Base-by-base conservation (phyloP, 2,113 vertebrate genomes). In the Spheniscus mendiculus region DNA sequence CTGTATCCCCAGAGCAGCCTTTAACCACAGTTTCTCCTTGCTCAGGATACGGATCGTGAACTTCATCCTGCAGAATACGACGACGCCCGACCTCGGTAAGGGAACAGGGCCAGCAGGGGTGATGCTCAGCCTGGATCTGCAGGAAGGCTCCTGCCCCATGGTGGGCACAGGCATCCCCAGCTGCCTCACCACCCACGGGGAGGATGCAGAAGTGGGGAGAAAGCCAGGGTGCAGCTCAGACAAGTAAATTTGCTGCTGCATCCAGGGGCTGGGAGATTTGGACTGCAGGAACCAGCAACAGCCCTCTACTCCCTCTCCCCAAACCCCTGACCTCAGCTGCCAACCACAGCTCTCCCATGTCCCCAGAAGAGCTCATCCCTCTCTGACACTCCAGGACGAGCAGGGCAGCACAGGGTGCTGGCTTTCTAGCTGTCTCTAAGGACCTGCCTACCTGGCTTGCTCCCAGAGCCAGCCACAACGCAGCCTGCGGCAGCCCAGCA, bases 1-100 rank as follows among this genome's bases (percentile, higher is more conserved):
- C 56, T 17, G 26, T 29, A 4, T 6, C 42, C 58, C 56, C 52
- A 22, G 22, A 38, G 56, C 70, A 77, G 70, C 21, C 42, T 61
- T 34, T 88, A 80, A 81, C n/a, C 36, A 5, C 5, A 2, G 16
- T 55, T 87, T 82, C 89, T 89, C 38, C 16, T 59, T 15, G 12
- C 20, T 95, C 96, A 99, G 99, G 95, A 99, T 99, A 93, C 97
- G 98, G 82, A 97, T 99, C 0, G 98, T 99, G 66, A 27, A 98
- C 95, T 99, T 98, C 67, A 97, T 99, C 86, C 97, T 99, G 72
- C 50, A 96, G 11, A 96, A 98, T 56, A 99, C 97, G 1, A 45
- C 17, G 26, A 97, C 97, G 0, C 25, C 95, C 2, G 83, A 97
- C 71, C 71, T 95, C 11, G 97, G 99, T 99, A 97, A 99, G 99